Conservation (phyloP, 2,888 invertebrate species). For the Hydriomena furcata region DNA sequence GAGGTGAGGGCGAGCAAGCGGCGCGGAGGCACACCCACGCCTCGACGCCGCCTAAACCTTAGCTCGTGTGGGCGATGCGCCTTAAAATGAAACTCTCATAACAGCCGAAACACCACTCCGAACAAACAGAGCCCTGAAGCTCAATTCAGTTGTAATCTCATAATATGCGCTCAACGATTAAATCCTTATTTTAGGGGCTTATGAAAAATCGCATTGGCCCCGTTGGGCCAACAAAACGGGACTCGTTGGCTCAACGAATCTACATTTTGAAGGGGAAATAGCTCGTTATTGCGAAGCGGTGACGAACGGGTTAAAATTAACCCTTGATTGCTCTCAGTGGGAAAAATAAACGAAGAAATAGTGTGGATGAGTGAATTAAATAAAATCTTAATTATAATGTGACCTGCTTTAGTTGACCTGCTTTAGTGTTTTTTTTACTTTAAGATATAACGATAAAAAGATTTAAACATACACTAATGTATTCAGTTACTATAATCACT, state of each 20-base stretch:
- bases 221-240: slow-evolving; percentile 28
- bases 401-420: too few relatives aligned
- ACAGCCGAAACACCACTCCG: background rate
- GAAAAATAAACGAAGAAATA: slow-evolving; percentile 42
- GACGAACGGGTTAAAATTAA: slow-evolving; percentile 60
- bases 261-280: slow-evolving; percentile 52
- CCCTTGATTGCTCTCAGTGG: slow-evolving; percentile 56
- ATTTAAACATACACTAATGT: too few relatives aligned
- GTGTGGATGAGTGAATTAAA: too few relatives aligned
- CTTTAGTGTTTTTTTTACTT: too few relatives aligned
- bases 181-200: slow-evolving; percentile 28
- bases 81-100: background rate
- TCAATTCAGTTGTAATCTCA: background rate
- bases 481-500: too few relatives aligned
- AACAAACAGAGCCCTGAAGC: background rate
- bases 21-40: too few relatives aligned
- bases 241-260: slow-evolving; percentile 32
- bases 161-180: slow-evolving; percentile 18
- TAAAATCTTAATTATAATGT: too few relatives aligned
- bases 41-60: too few relatives aligned
- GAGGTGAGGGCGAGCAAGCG: too few relatives aligned
- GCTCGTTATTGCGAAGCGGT: slow-evolving; percentile 52
- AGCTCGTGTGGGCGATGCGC: too few relatives aligned
- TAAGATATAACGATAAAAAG: too few relatives aligned
- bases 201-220: slow-evolving; percentile 31